A percentile compares a stretch with the other conserved stretches of the same genome.
These are phyloP conservation scores for Ophion slaviceki DNA, from an alignment of 2,888 invertebrate species.

Conservation along the genomic window DNA sequence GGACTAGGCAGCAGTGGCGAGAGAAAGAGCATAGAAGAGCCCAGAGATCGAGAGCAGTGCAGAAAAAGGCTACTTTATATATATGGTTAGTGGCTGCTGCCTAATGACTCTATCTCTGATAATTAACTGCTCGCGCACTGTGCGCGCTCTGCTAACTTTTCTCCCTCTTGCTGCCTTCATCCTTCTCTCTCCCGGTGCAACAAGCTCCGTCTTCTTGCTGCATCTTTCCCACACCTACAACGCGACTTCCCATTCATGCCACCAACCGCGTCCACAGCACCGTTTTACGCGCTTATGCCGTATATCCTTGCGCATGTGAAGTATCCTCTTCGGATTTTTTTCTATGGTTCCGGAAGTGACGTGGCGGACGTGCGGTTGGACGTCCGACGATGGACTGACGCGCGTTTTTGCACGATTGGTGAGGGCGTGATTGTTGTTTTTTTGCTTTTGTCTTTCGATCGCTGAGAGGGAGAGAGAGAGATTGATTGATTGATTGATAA, in stretches of 20 bases:
- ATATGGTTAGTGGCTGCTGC: conserved; percentile 64
- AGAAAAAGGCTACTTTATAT: conserved; percentile 59
- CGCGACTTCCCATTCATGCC: conserved; percentile 64
- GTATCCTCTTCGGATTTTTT: conserved; percentile 43
- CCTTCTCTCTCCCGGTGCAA: conserved; percentile 29
- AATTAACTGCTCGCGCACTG: conserved; percentile 68
- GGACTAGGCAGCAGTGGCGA: conserved; percentile 8
- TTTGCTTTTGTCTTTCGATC: neutral
- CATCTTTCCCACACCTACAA: conserved; percentile 43
- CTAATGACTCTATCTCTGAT: conserved; percentile 72
- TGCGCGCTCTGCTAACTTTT: conserved; percentile 59
- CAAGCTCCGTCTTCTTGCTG: conserved; percentile 17
- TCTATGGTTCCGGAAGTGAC: conserved; percentile 59
- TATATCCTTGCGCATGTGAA: neutral
- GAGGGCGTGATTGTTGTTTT: neutral
- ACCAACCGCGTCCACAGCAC: conserved; percentile 17
- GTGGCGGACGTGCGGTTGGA: conserved; percentile 48
- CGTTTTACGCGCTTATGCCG: conserved; percentile 48
- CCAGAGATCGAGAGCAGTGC: conserved; percentile 47
- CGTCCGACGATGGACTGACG: conserved; percentile 33
- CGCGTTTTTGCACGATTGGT: conserved; percentile 22
- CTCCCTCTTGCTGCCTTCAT: conserved; percentile 56
- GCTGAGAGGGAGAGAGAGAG: too few relatives aligned
- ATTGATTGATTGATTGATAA: too few relatives aligned
- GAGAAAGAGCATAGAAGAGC: conserved; percentile 13